A percentile compares a stretch with the other conserved stretches of the same genome.
These are phyloP conservation scores for Limonius californicus DNA, from an alignment of 1,140 invertebrate genomes.

Conservation along the genomic window DNA sequence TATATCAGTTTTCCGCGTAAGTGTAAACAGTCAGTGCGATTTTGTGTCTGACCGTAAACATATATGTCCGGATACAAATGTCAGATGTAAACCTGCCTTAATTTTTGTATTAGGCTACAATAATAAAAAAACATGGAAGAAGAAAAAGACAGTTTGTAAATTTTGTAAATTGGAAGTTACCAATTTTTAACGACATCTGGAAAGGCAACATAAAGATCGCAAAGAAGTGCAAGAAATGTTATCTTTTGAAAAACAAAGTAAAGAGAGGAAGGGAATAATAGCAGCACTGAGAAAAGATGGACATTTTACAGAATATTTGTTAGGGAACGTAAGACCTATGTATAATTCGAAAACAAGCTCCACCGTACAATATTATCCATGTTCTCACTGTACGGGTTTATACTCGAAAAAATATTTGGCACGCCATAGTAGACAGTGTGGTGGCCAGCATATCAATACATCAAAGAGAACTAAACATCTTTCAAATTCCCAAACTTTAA, in stretches of 20 bases:
- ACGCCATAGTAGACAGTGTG: conserved; percentile 22
- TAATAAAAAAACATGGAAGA: background rate
- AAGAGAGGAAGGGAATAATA: background rate
- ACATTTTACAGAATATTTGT: background rate
- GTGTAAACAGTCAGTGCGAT: too few species aligned
- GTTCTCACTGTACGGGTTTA: conserved; percentile 25
- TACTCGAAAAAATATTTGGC: conserved; percentile 25
- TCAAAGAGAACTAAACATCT: conserved; percentile 11
- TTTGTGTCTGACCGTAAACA: too few species aligned
- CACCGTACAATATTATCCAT: conserved; percentile 27
- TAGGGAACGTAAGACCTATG: conserved; percentile 2
- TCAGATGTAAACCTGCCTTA: too few species aligned
- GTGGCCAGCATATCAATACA: background rate
- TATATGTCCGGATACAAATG: too few species aligned
- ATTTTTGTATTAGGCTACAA: too few species aligned
- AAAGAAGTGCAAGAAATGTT: conserved; percentile 24
- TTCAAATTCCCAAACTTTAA: conserved; percentile 23
- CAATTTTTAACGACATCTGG: conserved; percentile 29
- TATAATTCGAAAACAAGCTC: conserved; percentile 14
- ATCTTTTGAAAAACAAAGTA: background rate
- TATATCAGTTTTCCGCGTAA: too few species aligned
- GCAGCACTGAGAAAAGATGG: background rate
- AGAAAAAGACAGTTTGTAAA: background rate
- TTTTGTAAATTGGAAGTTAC: conserved; percentile 15
- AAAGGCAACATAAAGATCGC: conserved; percentile 21